These are phyloP conservation scores for Melipona quadrifasciata DNA, from an alignment of 1,140 invertebrate species.

Conservation along the genomic window DNA sequence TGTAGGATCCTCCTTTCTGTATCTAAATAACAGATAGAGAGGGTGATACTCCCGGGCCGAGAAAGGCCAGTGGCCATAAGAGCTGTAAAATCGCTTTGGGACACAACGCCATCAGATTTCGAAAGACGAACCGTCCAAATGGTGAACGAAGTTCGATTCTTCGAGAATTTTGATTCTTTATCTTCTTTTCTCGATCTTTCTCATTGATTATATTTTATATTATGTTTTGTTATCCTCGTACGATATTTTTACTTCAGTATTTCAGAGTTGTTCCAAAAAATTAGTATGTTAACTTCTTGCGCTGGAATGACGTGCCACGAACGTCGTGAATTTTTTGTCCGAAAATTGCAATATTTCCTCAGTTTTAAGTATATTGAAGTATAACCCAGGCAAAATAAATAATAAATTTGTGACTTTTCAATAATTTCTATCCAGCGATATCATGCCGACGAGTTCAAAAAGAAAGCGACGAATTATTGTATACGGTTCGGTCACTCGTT, in stretches of 20 bases:
- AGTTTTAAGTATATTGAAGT: too few species aligned
- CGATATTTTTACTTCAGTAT: background rate
- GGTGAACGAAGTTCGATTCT: too few species aligned
- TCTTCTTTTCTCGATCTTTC: background rate
- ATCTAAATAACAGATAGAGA: slow-evolving; percentile 52
- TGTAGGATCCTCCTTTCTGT: slow-evolving; percentile 25
- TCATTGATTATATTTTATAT: background rate
- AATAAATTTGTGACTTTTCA: too few species aligned
- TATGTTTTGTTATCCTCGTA: background rate
- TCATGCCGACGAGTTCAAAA: too few species aligned
- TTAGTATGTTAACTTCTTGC: too few species aligned
- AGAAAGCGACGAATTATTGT: too few species aligned
- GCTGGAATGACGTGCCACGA: too few species aligned
- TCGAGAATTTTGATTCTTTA: background rate
- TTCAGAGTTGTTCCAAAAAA: background rate
- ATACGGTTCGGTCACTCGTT: too few species aligned
- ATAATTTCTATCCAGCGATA: too few species aligned
- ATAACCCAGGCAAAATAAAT: too few species aligned
- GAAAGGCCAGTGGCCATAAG: slow-evolving; percentile 16
- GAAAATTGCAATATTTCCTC: too few species aligned
- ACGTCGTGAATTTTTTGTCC: too few species aligned
- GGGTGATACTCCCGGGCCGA: slow-evolving; percentile 23
- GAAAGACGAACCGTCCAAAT: background rate
- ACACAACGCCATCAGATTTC: background rate
- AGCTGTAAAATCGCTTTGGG: background rate